Base-by-base conservation (phyloP, 2,797 vertebrate species). In the Meriones psammophilus region DNA sequence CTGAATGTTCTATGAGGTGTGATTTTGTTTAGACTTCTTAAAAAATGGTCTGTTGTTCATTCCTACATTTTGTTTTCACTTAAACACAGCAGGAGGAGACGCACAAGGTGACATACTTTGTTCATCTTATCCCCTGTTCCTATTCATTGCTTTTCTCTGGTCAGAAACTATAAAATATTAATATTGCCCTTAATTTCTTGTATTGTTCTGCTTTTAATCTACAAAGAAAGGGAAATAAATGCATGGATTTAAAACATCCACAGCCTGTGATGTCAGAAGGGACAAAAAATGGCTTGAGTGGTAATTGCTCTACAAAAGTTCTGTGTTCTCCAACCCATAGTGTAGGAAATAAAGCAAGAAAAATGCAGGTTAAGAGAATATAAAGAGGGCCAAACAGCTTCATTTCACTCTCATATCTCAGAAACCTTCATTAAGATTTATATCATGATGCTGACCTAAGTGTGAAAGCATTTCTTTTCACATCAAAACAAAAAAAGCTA, bases 391-490 rank as follows among this genome's bases (percentile, higher is more conserved):
- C 92, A 96, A 97, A 95, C 8, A 46, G 30, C 91, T 96, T 96
- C 74, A 97, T 97, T 46, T 97, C 97, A 33, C 92, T 94, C 95
- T 90, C 93, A 94, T 89, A 96, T 95, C 90, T 96, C 94, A 86
- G 90, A 96, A 97, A 97, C 96, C 98, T 98, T 98, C 97, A 97
- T 96, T 98, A 97, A 98, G 92, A 97, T 98, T 97, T 98, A 97
- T 96, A 97, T 97, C 77, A 78, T 93, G 90, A 97, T 95, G 93
- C 92, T 98, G 98, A 97, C 95, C 94, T 96, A 94, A 71, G 92
- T 96, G 88, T 92, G 96, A 97, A 98, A 97, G 96, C 93, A 97
- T 97, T 97, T 97, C 71, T 97, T 97, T 97, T 97, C 96, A 95
- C 33, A 96, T 94, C 83, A 92, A 96, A 96, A 96, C 76, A 95